Base-by-base conservation (phyloP, 2,113 vertebrate genomes). In the Toxotes chatareus region DNA sequence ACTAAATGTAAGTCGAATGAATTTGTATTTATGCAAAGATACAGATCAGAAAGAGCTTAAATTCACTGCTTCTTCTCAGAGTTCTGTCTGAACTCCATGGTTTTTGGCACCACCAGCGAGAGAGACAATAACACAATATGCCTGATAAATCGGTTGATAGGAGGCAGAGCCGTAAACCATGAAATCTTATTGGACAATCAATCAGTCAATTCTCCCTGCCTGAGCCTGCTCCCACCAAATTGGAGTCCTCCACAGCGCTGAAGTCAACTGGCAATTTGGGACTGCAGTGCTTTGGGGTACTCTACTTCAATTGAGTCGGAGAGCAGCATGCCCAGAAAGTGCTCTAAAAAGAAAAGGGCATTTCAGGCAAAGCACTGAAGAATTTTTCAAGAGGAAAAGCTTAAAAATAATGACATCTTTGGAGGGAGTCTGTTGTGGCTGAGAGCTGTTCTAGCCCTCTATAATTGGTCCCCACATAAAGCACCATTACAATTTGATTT, bases 331-430 rank as follows among this genome's bases (percentile, higher is more conserved):
- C 68, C 57, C 51, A 77, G 65, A 83, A 92, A 81, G 69, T 74
- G 66, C 61, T 86, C 42, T 34, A 23, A 83, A 73, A 76, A 65
- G 70, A 85, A 64, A 27, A 79, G 67, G 59, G 73, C 79, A 86
- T 85, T 75, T 80, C 38, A 86, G 78, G 83, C 83, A 76, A 84
- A 80, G 65, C 78, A 79, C 70, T 69, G 62, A 75, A 70, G 75
- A 72, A 79, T 79, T 59, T 81, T 82, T 85, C 60, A 66, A 83
- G 74, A 84, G 80, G 75, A 79, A 82, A 80, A 80, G 79, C 82
- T 86, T 86, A 77, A 85, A 87, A 89, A 89, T 86, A 85, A 91
- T 80, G 77, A 91, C 88, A 89, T 88, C 85, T 88, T 91, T 87
- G 53, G 63, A 88, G 46, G 53, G 56, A 89, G 75, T 80, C 44